Conservation (phyloP, 2,888 invertebrate genomes). For the Cylindroiulus punctatus region DNA sequence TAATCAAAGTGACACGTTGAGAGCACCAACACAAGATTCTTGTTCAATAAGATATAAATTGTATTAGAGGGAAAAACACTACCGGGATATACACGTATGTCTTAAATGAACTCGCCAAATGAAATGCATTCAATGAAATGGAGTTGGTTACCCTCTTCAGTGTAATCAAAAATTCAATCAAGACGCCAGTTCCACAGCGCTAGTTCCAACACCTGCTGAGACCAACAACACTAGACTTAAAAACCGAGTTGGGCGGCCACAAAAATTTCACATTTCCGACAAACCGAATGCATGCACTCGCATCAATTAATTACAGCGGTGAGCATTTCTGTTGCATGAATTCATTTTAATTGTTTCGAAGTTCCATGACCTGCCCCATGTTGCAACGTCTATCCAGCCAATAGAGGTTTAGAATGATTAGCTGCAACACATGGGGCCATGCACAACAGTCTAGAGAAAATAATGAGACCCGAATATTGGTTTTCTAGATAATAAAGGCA, state of each 20-base stretch:
- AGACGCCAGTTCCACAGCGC: background rate
- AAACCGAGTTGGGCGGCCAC: background rate
- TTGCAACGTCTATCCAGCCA: background rate
- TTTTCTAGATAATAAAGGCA: too few species aligned
- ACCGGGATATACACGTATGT: background rate
- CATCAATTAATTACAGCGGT: background rate
- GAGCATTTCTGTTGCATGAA: background rate
- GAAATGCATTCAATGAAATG: constrained; percentile 38
- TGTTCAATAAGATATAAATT: constrained; percentile 37
- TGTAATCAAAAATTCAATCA: constrained; percentile 17
- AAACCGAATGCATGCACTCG: background rate
- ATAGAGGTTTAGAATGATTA: background rate
- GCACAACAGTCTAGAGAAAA: background rate
- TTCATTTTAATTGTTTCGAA: background rate
- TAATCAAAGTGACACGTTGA: constrained; percentile 42
- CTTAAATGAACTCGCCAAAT: constrained; percentile 33
- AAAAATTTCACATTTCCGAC: background rate
- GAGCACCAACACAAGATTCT: constrained; percentile 38
- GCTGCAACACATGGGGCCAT: background rate
- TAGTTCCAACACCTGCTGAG: constrained; percentile 1
- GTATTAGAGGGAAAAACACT: background rate
- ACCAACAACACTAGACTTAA: background rate
- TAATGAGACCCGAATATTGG: background rate
- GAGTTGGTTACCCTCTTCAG: constrained; percentile 19
- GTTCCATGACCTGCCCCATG: background rate